Evolutionary conservation across 2,888 invertebrate species (phyloP), one percentile per base, ranked within the genome.

Genomic region (Agrochola lychnidis): DNA sequence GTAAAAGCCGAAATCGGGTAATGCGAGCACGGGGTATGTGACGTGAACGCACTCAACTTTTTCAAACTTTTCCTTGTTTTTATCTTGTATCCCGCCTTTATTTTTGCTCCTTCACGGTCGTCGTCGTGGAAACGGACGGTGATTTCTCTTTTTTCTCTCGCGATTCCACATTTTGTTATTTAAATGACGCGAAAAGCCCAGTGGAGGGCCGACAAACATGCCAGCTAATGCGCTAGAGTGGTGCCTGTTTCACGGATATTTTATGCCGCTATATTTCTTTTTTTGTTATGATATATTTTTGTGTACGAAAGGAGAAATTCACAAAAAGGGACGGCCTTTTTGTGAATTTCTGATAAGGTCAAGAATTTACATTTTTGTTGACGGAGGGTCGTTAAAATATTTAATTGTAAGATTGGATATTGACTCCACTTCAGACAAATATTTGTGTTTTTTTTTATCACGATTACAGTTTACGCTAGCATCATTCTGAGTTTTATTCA

Each of bases 151-250:
- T 90, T 90, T 84, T 74, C 63, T 77, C 74, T 81, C 70, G 83
- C 78, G 82, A 89, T 90, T 84, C 81, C 87, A 85, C 87, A 92
- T 93, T 93, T 86, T 92, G 91, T 93, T 94, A 94, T 94, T 93
- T 91, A 93, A 94, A 94, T 94, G 90, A 90, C 80, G 89, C 89
- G 89, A 89, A 92, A 93, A 91, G 82, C 88, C 88, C 86, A 83
- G 85, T 83, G 84, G 83, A 86, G 84, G 82, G 81, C 80, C 83
- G 79, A 84, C 81, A 87, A 87, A 90, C 83, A 87, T 76, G 79
- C 73, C 79, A 83, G 83, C 84, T 87, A 86, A 87, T 85, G 84
- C 82, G 82, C 78, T 81, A 85, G 79, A 74, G 76, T 78, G 82
- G 72, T 79, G 73, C 76, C 74, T 59, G 68, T 85, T 74, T 82